Evolutionary conservation across 1,140 invertebrate species (phyloP).

Genomic region (Sycophaga agraensis): DNA sequence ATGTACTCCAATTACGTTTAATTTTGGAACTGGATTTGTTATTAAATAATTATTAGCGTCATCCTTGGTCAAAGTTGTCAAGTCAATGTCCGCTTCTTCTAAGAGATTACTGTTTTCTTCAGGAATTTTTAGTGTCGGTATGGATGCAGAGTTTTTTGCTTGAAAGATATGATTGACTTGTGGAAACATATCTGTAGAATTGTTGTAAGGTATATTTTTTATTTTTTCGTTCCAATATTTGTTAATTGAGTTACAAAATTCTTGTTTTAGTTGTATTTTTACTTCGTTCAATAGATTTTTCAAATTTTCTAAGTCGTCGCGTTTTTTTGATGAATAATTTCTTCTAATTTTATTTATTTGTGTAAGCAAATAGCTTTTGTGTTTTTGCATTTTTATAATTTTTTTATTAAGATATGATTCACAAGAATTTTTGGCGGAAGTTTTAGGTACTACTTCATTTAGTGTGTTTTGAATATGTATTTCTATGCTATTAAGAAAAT

Average conservation of each 20-base stretch:
- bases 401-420: not conserved
- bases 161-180: not conserved
- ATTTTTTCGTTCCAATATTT: not conserved
- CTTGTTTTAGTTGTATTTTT: not conserved
- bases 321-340: not conserved
- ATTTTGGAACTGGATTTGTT: not conserved
- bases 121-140: no score
- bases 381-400: slow-evolving; percentile 5
- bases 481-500: not conserved
- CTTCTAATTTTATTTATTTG: not conserved
- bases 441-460: not conserved
- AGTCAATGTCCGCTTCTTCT: no score
- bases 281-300: not conserved
- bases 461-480: not conserved
- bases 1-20: not conserved
- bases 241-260: not conserved
- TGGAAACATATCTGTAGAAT: not conserved
- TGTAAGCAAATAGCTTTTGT: not conserved
- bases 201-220: not conserved
- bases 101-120: no score
- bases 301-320: not conserved
- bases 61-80: no score
- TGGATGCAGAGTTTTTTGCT: no score
- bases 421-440: no score
- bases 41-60: no score